Percentiles rank a stretch among this genome's conserved stretches.
Conservation (phyloP, 2,888 invertebrate genomes). For the Nomada ruficornis region DNA sequence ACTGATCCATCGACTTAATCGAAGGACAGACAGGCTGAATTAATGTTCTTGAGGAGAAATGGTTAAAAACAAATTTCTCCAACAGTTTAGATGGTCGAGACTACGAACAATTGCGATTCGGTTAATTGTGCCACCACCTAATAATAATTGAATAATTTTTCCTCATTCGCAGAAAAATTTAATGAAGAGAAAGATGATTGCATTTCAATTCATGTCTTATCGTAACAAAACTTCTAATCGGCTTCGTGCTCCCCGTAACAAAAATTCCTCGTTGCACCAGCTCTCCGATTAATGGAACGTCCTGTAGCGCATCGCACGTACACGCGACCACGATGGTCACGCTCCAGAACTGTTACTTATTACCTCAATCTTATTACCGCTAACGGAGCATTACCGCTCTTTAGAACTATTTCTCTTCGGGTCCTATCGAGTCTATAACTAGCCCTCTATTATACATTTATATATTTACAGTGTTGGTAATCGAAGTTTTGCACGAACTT, state of each 20-base stretch:
- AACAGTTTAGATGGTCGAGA: too few relatives aligned
- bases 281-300: conserved; percentile 73
- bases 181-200: too few relatives aligned
- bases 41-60: too few relatives aligned
- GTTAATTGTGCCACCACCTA: too few relatives aligned
- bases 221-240: conserved; percentile 35
- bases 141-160: too few relatives aligned
- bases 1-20: too few relatives aligned
- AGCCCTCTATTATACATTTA: neutral
- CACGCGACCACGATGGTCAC: conserved; percentile 75
- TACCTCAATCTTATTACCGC: conserved; percentile 81
- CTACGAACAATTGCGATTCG: too few relatives aligned
- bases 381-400: conserved; percentile 77
- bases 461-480: too few relatives aligned
- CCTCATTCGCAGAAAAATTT: too few relatives aligned
- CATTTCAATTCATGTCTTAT: conserved; percentile 47
- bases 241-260: conserved; percentile 1
- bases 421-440: neutral
- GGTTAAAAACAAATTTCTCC: too few relatives aligned
- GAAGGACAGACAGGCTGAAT: too few relatives aligned
- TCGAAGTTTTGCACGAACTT: too few relatives aligned
- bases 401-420: conserved; percentile 63
- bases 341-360: conserved; percentile 83
- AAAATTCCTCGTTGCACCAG: conserved; percentile 19
- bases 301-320: conserved; percentile 47